Evolutionary conservation across 2,888 invertebrate genomes (phyloP).

Genomic region (Mesorhabditis belari): DNA sequence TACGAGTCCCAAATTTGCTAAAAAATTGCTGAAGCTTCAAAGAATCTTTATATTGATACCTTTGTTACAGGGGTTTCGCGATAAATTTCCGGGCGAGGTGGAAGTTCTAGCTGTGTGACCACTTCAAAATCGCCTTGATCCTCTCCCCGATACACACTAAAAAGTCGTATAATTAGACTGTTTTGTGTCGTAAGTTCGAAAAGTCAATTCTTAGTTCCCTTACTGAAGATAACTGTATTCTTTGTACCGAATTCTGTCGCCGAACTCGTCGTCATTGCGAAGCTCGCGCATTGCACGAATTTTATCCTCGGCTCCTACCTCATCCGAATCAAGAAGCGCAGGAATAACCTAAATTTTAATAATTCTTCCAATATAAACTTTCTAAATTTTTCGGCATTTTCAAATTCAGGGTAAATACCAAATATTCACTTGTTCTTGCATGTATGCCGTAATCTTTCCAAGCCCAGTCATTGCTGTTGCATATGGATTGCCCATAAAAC

Average conservation of each 20-base stretch:
- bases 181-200: background rate
- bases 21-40: slow-evolving; percentile 5
- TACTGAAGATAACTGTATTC: background rate
- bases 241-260: slow-evolving; percentile 14
- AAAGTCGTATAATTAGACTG: background rate
- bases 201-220: background rate
- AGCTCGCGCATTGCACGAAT: slow-evolving; percentile 58
- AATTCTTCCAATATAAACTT: background rate
- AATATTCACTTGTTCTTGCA: slow-evolving; percentile 58
- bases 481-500: slow-evolving; percentile 67
- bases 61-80: slow-evolving; percentile 65
- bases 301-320: slow-evolving; percentile 53
- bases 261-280: slow-evolving; percentile 54
- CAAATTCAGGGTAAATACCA: background rate
- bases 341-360: slow-evolving; percentile 35
- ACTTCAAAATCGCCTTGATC: slow-evolving; percentile 48
- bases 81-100: slow-evolving; percentile 66
- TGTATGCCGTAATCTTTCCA: slow-evolving; percentile 75
- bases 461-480: slow-evolving; percentile 78
- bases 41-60: slow-evolving; percentile 1
- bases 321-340: slow-evolving; percentile 45
- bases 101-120: slow-evolving; percentile 60
- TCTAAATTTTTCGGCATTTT: background rate
- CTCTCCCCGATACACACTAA: slow-evolving; percentile 31
- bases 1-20: slow-evolving; percentile 67